Evolutionary conservation across 2,888 invertebrate genomes (phyloP), one percentile per base, ranked within the genome.

Genomic region (Tipula lateralis): DNA sequence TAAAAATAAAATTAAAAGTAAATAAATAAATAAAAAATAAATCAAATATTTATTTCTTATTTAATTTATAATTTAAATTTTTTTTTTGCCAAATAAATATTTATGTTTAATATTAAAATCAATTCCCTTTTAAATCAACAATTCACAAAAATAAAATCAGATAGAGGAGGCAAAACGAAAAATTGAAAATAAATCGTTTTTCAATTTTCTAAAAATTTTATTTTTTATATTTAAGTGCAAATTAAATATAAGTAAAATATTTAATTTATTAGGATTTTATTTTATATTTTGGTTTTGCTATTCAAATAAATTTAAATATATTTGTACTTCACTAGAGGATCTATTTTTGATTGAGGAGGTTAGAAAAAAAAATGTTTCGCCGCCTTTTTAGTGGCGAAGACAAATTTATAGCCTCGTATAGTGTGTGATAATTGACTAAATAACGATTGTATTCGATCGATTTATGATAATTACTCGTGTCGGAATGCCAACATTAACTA

Each of bases 41-140:
- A 66, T 66, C 66, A 66, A 66, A 66, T 66, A 66, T 66, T 66
- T 66, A 66, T 66, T 66, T 66, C 66, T 66, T 66, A 66, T 66
- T 66, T 66, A 66, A 66, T 66, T 66, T 66, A 66, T 66, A 66
- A 66, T 66, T 66, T 66, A 66, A 6, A 66, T 66, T 66, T 66
- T 66, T 66, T 24, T 66, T 66, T 66, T 66, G 66, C 66, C 66
- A 66, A 66, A 66, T 66, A 66, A 66, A 66, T 66, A 66, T 66
- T 66, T 66, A 66, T 66, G 66, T 66, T 66, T 66, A 66, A 66
- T 66, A 66, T 66, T 66, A 66, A 66, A 66, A 66, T 66, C 66
- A 66, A 66, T 66, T 66, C 66, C 66, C 66, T 66, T 66, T 66
- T 66, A 66, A 66, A 66, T 66, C 66, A 66, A 66, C 66, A 66